Evolutionary conservation across 2,797 vertebrate genomes (phyloP), one percentile per base, ranked within the genome.

Genomic region (Mormyrops boulengeri): DNA sequence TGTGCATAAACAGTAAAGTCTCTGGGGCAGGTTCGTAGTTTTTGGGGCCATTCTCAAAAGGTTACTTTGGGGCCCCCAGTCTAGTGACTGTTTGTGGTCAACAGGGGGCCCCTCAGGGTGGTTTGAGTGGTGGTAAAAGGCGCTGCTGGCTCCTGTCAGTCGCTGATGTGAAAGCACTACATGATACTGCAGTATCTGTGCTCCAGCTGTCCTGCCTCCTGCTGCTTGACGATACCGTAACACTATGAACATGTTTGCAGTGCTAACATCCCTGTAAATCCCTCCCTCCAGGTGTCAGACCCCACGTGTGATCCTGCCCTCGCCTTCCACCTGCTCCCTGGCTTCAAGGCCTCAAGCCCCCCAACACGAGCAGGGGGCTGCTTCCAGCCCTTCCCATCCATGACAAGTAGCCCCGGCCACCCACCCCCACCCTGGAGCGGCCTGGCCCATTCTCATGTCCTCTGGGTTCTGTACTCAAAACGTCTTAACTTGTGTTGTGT

Each of bases 281-380:
- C 82, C 80, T 41, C 22, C 5, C 73, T 44, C 30, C 92, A 96
- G 96, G 96, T 96, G 95, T 93, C 97, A 96, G 95, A 94, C 95
- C 52, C 95, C 97, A 1, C 95, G 96, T 73, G 92, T 92, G n/a
- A 93, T 97, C 90, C 91, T 96, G 0, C 94, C 97, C n/a, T 97
- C 97, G 4, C 91, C 96, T 62, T 96, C 97, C 19, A 96, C 97
- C 82, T 95, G 93, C 87, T 94, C 96, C n/a, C 92, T 97, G 90
- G 91, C 94, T 88, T 94, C 96, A 44, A 93, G 93, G 90, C 92
- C 95, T 92, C 95, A 95, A 30, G 92, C 91, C 17, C 89, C 94
- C 4, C 73, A 95, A 93, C 88, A 96, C 73, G 94, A 96, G 96
- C 91, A 91, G 96, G 96, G 97, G 95, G 97, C 91, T 0, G 89